Conservation (phyloP, 2,888 invertebrate species). For the Eristalis tenax region DNA sequence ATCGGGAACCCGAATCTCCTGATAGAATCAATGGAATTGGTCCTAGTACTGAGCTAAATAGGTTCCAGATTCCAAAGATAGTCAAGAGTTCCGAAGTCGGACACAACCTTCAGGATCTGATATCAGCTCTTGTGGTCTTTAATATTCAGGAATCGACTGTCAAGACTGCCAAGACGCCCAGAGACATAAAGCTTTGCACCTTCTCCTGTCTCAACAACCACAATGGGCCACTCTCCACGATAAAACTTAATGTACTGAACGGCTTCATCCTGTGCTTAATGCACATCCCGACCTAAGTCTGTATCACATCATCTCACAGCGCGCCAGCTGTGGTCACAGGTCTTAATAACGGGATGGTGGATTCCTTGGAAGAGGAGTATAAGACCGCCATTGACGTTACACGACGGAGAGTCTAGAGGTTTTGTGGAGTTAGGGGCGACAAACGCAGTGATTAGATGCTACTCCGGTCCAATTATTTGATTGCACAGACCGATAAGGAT, state of each 20-base stretch:
- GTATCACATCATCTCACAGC: slow-evolving; percentile 80
- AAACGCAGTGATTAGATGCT: slow-evolving; percentile 82
- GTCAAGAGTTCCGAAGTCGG: slow-evolving; percentile 83
- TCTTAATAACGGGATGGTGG: slow-evolving; percentile 9
- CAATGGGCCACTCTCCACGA: slow-evolving; percentile 81
- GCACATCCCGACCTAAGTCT: slow-evolving; percentile 85
- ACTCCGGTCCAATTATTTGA: slow-evolving; percentile 84
- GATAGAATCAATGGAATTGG: slow-evolving; percentile 79
- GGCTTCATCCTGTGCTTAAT: slow-evolving; percentile 82
- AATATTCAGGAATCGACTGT: slow-evolving; percentile 78
- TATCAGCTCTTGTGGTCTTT: slow-evolving; percentile 82
- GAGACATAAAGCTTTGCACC: slow-evolving; percentile 74
- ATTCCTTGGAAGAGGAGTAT: slow-evolving; percentile 22
- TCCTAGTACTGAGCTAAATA: slow-evolving; percentile 73
- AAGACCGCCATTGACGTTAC: slow-evolving; percentile 47
- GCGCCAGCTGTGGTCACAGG: slow-evolving; percentile 65
- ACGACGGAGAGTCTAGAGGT: slow-evolving; percentile 78
- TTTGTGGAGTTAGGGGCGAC: slow-evolving; percentile 81
- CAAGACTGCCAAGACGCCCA: slow-evolving; percentile 72
- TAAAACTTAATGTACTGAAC: slow-evolving; percentile 80
- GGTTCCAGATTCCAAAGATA: slow-evolving; percentile 73
- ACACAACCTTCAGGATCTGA: slow-evolving; percentile 90
- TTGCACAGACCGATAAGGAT: slow-evolving; percentile 80
- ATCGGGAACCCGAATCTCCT: slow-evolving; percentile 78
- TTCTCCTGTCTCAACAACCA: slow-evolving; percentile 82